Evolutionary conservation across 2,888 invertebrate genomes (phyloP).

Genomic region (Cecidostiba fungosa): DNA sequence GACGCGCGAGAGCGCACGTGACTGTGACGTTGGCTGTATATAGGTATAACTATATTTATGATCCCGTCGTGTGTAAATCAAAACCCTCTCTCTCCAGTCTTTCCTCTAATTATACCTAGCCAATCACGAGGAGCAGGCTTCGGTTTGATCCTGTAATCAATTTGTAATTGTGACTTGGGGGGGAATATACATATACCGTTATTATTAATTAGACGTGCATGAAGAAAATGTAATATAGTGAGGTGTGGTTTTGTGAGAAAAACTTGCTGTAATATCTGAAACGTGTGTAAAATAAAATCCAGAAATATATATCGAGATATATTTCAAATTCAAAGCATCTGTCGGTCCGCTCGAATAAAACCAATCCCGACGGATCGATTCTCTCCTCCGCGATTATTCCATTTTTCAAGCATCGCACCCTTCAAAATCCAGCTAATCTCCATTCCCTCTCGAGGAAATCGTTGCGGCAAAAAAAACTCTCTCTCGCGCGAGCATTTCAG

Average conservation of each 20-base stretch:
- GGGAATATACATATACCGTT: not conserved
- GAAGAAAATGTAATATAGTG: not conserved
- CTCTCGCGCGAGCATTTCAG: not conserved
- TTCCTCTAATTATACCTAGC: not conserved
- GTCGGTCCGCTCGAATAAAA: not conserved
- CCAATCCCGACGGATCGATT: not conserved
- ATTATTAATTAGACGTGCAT: not conserved
- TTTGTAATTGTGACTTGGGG: not conserved
- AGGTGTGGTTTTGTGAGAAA: not conserved
- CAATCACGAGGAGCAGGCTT: not conserved
- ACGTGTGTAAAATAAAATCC: not conserved
- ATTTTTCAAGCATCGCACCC: conserved; percentile 6
- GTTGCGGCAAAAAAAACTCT: not conserved
- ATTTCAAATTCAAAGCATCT: not conserved
- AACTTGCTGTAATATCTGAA: too few relatives aligned
- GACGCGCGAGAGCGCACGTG: not conserved
- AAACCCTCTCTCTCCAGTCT: not conserved
- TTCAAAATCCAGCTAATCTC: conserved; percentile 23
- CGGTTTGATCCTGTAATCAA: not conserved
- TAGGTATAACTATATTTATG: not conserved
- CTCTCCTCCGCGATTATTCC: conserved; percentile 2
- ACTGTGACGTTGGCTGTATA: not conserved
- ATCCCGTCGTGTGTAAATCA: not conserved
- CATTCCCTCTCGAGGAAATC: conserved; percentile 5
- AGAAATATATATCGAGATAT: not conserved